Conservation (phyloP, 2,113 vertebrate species). For the Corythoichthys intestinalis region DNA sequence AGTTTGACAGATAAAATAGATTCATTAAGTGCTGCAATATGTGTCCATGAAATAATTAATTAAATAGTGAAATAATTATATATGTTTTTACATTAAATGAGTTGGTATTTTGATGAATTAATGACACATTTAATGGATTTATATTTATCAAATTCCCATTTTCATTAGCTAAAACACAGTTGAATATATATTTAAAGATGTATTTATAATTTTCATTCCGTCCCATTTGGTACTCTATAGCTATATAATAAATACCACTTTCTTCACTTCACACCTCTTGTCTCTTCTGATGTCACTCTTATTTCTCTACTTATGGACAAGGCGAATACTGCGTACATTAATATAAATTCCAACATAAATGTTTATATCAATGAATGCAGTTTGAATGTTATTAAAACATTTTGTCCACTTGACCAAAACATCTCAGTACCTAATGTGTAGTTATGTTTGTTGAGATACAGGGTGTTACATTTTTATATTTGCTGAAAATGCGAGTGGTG, state of each 20-base stretch:
- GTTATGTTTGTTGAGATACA: slow-evolving; percentile 8
- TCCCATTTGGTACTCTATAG: too few relatives aligned
- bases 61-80: too few relatives aligned
- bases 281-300: slow-evolving; percentile 27
- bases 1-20: too few relatives aligned
- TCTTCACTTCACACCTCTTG: slow-evolving; percentile 52
- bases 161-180: too few relatives aligned
- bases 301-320: slow-evolving; percentile 17
- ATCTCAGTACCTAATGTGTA: slow-evolving; percentile 2
- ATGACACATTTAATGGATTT: too few relatives aligned
- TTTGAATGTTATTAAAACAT: not conserved
- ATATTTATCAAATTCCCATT: too few relatives aligned
- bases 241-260: not conserved
- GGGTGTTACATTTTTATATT: slow-evolving; percentile 6
- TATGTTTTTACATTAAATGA: too few relatives aligned
- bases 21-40: too few relatives aligned
- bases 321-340: slow-evolving; percentile 20
- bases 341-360: slow-evolving; percentile 19
- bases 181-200: too few relatives aligned
- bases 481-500: slow-evolving; percentile 23
- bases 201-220: too few relatives aligned
- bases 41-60: too few relatives aligned
- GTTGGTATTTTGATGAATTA: too few relatives aligned
- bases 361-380: slow-evolving; percentile 2
- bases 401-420: not conserved